A percentile compares a stretch with the other conserved stretches of the same genome.
phyloP scores from a whole-genome alignment of 2,797 vertebrate genomes.

The Catostomus latipinnis region DNA sequence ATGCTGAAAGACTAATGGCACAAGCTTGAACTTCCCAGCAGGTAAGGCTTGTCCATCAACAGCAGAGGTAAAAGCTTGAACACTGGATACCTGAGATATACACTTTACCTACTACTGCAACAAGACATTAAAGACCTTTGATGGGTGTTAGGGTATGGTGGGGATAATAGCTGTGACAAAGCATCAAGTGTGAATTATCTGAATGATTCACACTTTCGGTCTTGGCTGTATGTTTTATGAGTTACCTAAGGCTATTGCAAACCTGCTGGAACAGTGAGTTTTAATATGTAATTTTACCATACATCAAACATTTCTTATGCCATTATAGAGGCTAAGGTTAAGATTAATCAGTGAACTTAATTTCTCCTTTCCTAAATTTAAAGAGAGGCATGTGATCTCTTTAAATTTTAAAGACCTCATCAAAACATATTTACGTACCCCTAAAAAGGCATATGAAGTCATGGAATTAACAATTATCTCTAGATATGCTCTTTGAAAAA shows the following conservation, averaged over 20 bases:
- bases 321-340: conserved; percentile 21
- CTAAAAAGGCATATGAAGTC: conserved; percentile 54
- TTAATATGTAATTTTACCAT: conserved; percentile 46
- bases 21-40: conserved; percentile 66
- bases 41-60: conserved; percentile 67
- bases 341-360: conserved; percentile 26
- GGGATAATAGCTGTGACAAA: conserved; percentile 28
- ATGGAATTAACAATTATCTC: conserved; percentile 58
- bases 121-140: conserved; percentile 43
- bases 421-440: conserved; percentile 19
- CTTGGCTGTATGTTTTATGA: conserved; percentile 39
- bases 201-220: conserved; percentile 38
- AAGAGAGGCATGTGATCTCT: conserved; percentile 11
- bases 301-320: conserved; percentile 32
- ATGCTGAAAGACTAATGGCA: conserved; percentile 69
- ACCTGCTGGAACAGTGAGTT: conserved; percentile 35
- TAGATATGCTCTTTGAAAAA: conserved; percentile 47
- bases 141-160: conserved; percentile 26
- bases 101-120: conserved; percentile 40
- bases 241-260: conserved; percentile 29
- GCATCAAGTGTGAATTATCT: conserved; percentile 37
- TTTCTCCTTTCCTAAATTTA: background rate
- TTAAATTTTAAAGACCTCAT: background rate
- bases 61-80: conserved; percentile 64
- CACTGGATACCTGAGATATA: conserved; percentile 59